Evolutionary conservation across 2,888 invertebrate species (phyloP), one percentile per base, ranked within the genome.

Genomic region (Isotomurus palustris): DNA sequence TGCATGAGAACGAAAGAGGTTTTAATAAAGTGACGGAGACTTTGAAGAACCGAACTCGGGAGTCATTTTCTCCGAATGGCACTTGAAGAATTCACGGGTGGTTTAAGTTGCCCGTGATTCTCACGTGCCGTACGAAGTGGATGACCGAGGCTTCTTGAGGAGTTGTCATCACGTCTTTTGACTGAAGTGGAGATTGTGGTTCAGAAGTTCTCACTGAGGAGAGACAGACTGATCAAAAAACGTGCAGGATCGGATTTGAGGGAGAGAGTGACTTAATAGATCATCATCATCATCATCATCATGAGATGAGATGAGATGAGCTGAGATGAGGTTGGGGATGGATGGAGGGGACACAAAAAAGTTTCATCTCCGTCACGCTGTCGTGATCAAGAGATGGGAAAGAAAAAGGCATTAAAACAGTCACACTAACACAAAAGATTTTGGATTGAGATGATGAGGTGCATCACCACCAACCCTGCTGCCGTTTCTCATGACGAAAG

Each of bases 31-130:
- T n/a, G n/a, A n/a, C n/a, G n/a, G n/a, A n/a, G n/a, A n/a, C n/a
- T n/a, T n/a, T n/a, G n/a, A n/a, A n/a, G n/a, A n/a, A n/a, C n/a
- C n/a, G n/a, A n/a, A n/a, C n/a, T n/a, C n/a, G n/a, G n/a, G n/a
- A n/a, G 60, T 65, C 53, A 44, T 64, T 64, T 69, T 62, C 72
- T 71, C 69, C 72, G 72, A 73, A 74, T 74, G 74, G 74, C 74
- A 74, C 74, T 74, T 73, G 73, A 73, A 74, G 74, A 74, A 74
- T 74, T 74, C 74, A 74, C 74, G 74, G 74, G 70, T 58, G 45
- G 52, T 53, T 38, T 49, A 59, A 64, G 53, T 40, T 62, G 54
- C 72, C 73, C 74, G 74, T 74, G 74, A 71, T 74, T 74, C 74
- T 73, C 73, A 71, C 60, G 74, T 74, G 74, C 74, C 73, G 72